phyloP scores from a whole-genome alignment of 2,797 vertebrate species.

The Heterohyrax brucei region DNA sequence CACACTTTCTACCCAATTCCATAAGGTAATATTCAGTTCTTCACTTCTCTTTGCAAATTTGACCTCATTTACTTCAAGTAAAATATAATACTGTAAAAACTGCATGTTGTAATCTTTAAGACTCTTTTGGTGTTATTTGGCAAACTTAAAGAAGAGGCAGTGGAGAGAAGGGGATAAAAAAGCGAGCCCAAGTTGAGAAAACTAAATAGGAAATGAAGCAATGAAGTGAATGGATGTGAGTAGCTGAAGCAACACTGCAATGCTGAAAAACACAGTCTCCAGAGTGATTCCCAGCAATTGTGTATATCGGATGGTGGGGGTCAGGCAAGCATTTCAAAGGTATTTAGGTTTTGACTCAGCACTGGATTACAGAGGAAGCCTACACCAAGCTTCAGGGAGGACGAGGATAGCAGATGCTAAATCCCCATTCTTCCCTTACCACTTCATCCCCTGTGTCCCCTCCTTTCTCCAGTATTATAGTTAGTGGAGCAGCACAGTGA shows the following conservation, averaged over 20 bases:
- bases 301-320: constrained; percentile 61
- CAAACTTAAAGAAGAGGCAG: constrained; percentile 64
- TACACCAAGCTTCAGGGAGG: constrained; percentile 59
- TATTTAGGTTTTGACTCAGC: constrained; percentile 69
- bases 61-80: constrained; percentile 63
- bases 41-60: constrained; percentile 35
- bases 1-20: constrained; percentile 4
- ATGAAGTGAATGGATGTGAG: not conserved
- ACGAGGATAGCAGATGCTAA: constrained; percentile 37
- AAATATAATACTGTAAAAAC: constrained; percentile 48
- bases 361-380: constrained; percentile 43
- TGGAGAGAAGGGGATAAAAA: not conserved
- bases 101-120: constrained; percentile 61
- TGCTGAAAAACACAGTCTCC: not conserved
- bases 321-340: constrained; percentile 80
- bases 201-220: constrained; percentile 60
- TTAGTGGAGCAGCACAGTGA: constrained; percentile 62
- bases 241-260: constrained; percentile 48
- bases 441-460: not conserved
- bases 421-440: not conserved
- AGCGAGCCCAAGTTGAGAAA: constrained; percentile 22
- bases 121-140: constrained; percentile 39
- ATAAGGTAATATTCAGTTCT: constrained; percentile 38
- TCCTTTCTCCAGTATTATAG: constrained; percentile 42
- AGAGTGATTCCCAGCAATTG: constrained; percentile 33